A percentile compares a stretch with the other conserved stretches of the same genome.
Evolutionary conservation across 2,888 invertebrate species (phyloP).

Genomic region (Leptura quadrifasciata): DNA sequence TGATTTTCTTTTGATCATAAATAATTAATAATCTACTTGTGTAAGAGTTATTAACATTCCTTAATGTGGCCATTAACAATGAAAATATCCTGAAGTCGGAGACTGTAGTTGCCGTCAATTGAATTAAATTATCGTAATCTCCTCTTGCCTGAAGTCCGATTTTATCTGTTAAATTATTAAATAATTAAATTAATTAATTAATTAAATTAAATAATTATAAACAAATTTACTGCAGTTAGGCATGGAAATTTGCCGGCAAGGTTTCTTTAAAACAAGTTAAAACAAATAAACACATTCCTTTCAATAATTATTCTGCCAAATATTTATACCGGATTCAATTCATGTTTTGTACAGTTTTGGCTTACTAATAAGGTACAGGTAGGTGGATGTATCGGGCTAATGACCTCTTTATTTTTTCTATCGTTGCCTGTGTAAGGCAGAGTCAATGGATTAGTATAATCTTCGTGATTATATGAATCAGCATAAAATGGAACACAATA

Average conservation of each 20-base stretch:
- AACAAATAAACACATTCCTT: neutral
- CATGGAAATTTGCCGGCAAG: too few relatives aligned
- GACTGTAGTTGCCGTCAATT: neutral
- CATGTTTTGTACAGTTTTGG: slow-evolving; percentile 35
- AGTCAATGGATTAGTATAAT: neutral
- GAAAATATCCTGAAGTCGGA: neutral
- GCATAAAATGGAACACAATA: neutral
- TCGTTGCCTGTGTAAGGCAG: neutral
- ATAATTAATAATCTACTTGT: neutral
- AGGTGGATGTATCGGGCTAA: slow-evolving; percentile 16
- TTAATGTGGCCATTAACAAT: neutral
- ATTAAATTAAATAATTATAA: too few relatives aligned
- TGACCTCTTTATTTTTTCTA: slow-evolving; percentile 28
- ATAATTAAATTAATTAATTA: too few relatives aligned
- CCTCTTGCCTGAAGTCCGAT: neutral
- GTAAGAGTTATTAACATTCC: neutral
- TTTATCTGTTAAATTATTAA: neutral
- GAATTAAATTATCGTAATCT: slow-evolving; percentile 7
- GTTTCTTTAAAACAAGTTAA: neutral
- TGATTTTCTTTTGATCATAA: neutral
- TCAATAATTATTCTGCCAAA: neutral
- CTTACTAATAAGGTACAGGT: slow-evolving; percentile 34
- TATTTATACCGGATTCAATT: slow-evolving; percentile 19
- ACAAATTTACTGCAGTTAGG: too few relatives aligned
- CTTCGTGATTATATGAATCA: neutral